Evolutionary conservation across 2,888 invertebrate species (phyloP), one percentile per base, ranked within the genome.

Genomic region (Leucophenga montana): DNA sequence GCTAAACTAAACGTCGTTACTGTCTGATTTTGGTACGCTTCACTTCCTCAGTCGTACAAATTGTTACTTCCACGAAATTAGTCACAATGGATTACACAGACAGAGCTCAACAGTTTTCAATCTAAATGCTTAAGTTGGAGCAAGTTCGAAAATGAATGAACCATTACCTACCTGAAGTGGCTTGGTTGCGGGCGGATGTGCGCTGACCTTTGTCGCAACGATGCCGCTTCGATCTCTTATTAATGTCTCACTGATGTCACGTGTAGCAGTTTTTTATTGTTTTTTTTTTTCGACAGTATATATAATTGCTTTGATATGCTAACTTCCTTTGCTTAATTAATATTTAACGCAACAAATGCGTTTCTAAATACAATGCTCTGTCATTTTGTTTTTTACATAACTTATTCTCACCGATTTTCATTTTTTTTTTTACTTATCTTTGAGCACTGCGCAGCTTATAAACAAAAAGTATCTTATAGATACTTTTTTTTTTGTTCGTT

Each of bases 31-130:
- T 39, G 39, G 16, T 20, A 3, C 53, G 20, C 5, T 53, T 53
- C 20, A 20, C 53, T 20, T 53, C 16, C 53, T 18, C 8, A 56
- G 9, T 14, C 27, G 13, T 11, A 56, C 14, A 56, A 56, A 56
- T 56, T 20, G 14, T 59, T 5, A 33, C 59, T 59, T 59, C 59
- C 59, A 59, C 33, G 59, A 59, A 59, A 59, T 59, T 59, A 59
- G 59, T 59, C 59, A 27, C 33, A 33, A 59, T 33, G 59, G 11
- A 14, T 27, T 57, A 31, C 27, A 13, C 1, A 13, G n/a, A n/a
- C n/a, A 8, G 22, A 27, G 57, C 22, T 57, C 6, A 31, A 27
- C 27, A 9, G 8, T 13, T 33, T 33, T 27, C 8, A 16, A 27
- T 33, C 31, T 56, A 22, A 22, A 22, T 56, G 27, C 27, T 27